Evolutionary conservation across 2,797 vertebrate species (phyloP).

Genomic region (Hyperoplus immaculatus): DNA sequence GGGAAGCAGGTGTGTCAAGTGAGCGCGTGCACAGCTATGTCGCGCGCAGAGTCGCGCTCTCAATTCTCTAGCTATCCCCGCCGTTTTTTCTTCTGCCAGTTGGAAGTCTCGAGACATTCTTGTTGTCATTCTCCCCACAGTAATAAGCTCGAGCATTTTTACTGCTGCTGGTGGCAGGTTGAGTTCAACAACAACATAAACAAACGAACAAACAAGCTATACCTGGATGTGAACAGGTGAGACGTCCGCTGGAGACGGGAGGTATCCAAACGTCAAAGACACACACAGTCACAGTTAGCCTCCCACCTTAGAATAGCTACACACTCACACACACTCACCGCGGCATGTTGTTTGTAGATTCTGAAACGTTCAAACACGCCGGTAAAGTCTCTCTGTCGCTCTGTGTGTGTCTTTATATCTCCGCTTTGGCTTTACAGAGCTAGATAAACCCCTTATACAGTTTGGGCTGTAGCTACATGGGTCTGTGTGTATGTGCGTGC

Average conservation of each 20-base stretch:
- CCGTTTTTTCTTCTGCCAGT: slow-evolving; percentile 11
- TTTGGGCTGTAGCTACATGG: slow-evolving; percentile 83
- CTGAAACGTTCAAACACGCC: slow-evolving; percentile 74
- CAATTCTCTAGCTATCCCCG: slow-evolving; percentile 40
- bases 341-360: slow-evolving; percentile 70
- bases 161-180: background rate
- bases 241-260: slow-evolving; percentile 42
- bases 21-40: slow-evolving; percentile 47
- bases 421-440: slow-evolving; percentile 83
- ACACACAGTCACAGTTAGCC: slow-evolving; percentile 18
- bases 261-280: slow-evolving; percentile 44
- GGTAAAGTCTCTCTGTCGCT: slow-evolving; percentile 75
- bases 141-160: background rate
- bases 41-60: slow-evolving; percentile 50
- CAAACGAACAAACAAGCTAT: slow-evolving; percentile 28
- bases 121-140: slow-evolving; percentile 1
- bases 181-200: slow-evolving; percentile 1
- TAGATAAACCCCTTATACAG: slow-evolving; percentile 88
- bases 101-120: slow-evolving; percentile 32
- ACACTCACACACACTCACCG: slow-evolving; percentile 36
- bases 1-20: slow-evolving; percentile 22
- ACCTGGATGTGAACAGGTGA: slow-evolving; percentile 65
- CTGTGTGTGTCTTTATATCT: slow-evolving; percentile 86
- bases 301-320: background rate
- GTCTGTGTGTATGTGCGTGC: slow-evolving; percentile 63